Conservation (phyloP, 2,888 invertebrate genomes). For the Hypselothyrea guttata region DNA sequence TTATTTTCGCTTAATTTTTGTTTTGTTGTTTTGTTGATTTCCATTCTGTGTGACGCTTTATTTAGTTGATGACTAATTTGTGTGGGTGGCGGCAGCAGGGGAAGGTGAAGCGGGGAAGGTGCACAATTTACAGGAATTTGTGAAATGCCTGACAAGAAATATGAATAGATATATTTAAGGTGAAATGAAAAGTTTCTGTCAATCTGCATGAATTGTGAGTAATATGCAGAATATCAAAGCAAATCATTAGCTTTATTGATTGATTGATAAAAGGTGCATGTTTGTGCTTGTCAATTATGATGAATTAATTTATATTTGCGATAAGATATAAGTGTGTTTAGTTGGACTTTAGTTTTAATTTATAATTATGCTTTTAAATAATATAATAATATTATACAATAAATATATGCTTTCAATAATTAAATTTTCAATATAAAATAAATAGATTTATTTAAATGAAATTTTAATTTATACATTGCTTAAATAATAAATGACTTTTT, state of each 20-base stretch:
- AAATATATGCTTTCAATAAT: no score
- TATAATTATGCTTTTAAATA: no score
- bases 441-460: no score
- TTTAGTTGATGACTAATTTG: constrained; percentile 34
- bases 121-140: constrained; percentile 9
- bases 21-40: not conserved
- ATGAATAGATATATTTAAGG: constrained; percentile 1
- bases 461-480: no score
- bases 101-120: no score
- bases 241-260: not conserved
- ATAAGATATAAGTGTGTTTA: no score
- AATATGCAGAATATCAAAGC: not conserved
- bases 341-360: no score
- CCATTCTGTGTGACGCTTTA: constrained; percentile 7
- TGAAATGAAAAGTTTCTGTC: constrained; percentile 14
- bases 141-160: constrained; percentile 17
- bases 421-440: no score
- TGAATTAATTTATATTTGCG: no score
- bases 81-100: not conserved
- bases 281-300: no score
- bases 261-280: not conserved
- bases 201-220: constrained; percentile 10
- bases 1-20: not conserved
- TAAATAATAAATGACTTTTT: no score
- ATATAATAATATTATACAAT: no score